Evolutionary conservation across 2,888 invertebrate genomes (phyloP), one percentile per base, ranked within the genome.

Genomic region (Epinotia ramella): DNA sequence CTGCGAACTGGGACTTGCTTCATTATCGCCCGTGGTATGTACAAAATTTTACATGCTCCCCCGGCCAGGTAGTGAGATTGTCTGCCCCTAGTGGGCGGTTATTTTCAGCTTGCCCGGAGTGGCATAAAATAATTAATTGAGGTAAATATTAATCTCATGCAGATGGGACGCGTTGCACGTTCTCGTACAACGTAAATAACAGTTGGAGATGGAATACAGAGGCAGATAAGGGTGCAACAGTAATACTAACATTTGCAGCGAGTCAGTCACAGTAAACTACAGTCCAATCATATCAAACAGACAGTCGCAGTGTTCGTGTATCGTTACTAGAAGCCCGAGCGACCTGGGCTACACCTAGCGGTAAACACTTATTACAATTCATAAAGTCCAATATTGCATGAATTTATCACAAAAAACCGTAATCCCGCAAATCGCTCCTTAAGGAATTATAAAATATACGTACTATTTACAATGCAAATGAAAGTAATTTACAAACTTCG

Each of bases 381-480:
- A 84, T 82, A 84, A 82, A 79, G 88, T 88, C 82, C 66, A 67
- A 83, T 91, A 92, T 91, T 93, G 91, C 92, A 89, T 87, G 84
- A 91, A 90, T 88, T 87, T 91, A 93, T 92, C 91, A 92, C 91
- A 91, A 90, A 89, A 84, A 82, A 81, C 73, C 74, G 73, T 84
- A 85, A 82, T 84, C 82, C 82, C 83, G 79, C 84, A 84, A 84
- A 82, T 62, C 83, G 80, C 84, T 82, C 85, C 88, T 86, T 88
- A 88, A 84, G 82, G 82, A 84, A 84, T 86, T 87, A 86, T 86
- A 85, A 87, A 88, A 87, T 89, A 91, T 87, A 76, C 63, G 66
- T 67, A 86, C 87, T 92, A 94, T 94, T 89, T 94, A 94, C 93
- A 94, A 84, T 86, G 93, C 92, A 92, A 92, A 91, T 88, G 86